Base-by-base conservation (phyloP, 2,797 vertebrate genomes). In the Bryconaethiops microstoma region DNA sequence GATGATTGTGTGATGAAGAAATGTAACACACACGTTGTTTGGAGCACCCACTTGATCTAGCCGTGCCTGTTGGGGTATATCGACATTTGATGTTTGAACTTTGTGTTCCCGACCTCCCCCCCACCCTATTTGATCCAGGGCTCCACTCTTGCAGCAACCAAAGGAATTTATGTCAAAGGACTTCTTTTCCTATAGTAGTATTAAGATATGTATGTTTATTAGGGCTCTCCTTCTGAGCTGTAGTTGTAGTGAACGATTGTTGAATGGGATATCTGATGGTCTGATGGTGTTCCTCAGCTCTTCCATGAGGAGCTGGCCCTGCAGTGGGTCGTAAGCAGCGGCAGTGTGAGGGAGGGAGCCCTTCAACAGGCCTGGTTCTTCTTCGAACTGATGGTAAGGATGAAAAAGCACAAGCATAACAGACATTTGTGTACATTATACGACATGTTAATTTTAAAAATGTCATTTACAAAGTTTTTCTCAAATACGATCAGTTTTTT, bases 321-420 rank as follows among this genome's bases (percentile, higher is more conserved):
- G 65, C 98, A 99, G 91, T 99, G 98, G 98, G 98, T 99, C 45
- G 98, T 99, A 78, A 98, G 97, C 96, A 99, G 97, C 72, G 98
- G 98, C 64, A 96, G 95, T 0, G 97, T 99, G 76, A 94, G 97
- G 35, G 98, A 99, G 75, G 95, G 97, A 0, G 97, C 98, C 62
- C 93, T 99, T 0, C 98, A 99, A 42, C 98, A 99, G 82, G 97
- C 97, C 80, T 99, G 98, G 98, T 99, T 99, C 93, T 99, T 99
- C 94, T 99, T 99, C 81, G 98, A 99, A 87, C 94, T 99, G 76
- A 99, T 99, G 98, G 98, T 99, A 92, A 93, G 95, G 86, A 81
- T 87, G 7, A 23, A 39, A 40, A 42, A 54, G 1, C 5, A 19
- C 29, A 7, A 10, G 40, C 12, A 23, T 16, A 13, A 19, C 50